phyloP scores from a whole-genome alignment of 2,888 invertebrate species.

The Pyrochroa serraticornis region DNA sequence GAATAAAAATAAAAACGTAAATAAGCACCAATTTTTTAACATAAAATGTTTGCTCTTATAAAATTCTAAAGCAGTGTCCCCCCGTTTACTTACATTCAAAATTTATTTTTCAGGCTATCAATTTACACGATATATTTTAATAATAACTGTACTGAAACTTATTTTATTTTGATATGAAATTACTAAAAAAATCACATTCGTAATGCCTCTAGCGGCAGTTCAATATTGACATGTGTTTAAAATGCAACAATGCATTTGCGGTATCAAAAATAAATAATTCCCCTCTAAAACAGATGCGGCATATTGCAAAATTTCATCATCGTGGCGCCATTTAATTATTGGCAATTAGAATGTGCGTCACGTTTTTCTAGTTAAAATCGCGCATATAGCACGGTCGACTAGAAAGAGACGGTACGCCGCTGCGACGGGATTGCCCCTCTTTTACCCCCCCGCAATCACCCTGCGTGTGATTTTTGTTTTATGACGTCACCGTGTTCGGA shows the following conservation, averaged over 20 bases:
- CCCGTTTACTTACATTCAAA: too few relatives aligned
- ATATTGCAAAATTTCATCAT: conserved; percentile 41
- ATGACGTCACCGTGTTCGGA: conserved; percentile 55
- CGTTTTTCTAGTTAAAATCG: conserved; percentile 56
- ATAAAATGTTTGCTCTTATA: too few relatives aligned
- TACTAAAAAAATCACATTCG: too few relatives aligned
- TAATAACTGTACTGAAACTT: too few relatives aligned
- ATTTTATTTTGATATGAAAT: too few relatives aligned
- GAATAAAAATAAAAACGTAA: too few relatives aligned
- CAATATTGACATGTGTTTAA: conserved; percentile 13
- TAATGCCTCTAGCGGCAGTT: neutral
- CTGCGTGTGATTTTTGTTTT: conserved; percentile 55
- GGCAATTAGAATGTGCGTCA: conserved; percentile 56
- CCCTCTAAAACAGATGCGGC: conserved; percentile 39
- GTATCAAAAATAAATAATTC: conserved; percentile 31
- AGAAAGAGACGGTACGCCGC: conserved; percentile 21
- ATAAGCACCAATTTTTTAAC: too few relatives aligned
- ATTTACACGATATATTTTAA: too few relatives aligned
- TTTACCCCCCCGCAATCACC: neutral
- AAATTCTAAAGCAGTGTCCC: too few relatives aligned
- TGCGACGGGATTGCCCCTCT: conserved; percentile 7
- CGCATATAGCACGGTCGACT: conserved; percentile 6
- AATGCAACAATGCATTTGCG: conserved; percentile 30
- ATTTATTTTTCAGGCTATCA: too few relatives aligned
- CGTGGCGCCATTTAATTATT: conserved; percentile 49